Conservation (phyloP, 2,113 vertebrate species). For the Eleginops maclovinus region DNA sequence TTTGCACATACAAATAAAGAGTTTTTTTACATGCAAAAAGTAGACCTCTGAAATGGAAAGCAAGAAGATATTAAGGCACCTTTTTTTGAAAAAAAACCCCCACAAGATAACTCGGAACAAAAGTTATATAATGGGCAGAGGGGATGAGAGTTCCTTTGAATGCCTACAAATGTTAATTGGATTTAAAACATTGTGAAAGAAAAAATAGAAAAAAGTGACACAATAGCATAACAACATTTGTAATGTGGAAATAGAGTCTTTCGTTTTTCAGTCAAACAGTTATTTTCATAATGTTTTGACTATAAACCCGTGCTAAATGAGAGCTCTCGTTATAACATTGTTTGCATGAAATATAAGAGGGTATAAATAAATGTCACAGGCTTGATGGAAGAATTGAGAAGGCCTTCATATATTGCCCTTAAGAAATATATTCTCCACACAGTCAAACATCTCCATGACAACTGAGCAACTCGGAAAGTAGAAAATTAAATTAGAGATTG, state of each 20-base stretch:
- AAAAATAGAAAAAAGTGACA: not conserved
- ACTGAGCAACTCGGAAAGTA: conserved; percentile 5
- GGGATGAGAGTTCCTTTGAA: not conserved
- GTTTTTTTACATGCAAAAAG: not conserved
- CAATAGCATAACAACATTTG: not conserved
- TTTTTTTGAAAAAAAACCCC: not conserved
- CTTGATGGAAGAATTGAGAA: not conserved
- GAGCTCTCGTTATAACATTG: not conserved
- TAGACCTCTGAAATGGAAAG: not conserved
- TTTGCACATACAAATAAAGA: not conserved
- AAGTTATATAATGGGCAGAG: not conserved
- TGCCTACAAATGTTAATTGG: not conserved
- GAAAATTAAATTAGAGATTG: not conserved
- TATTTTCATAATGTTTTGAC: not conserved
- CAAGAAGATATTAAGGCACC: not conserved
- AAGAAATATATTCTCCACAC: not conserved
- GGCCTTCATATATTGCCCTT: not conserved
- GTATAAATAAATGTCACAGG: not conserved
- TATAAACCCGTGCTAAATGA: not conserved
- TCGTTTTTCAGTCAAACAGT: not conserved
- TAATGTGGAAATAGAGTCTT: not conserved
- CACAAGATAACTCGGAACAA: not conserved
- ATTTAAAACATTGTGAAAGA: not conserved
- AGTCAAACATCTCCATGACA: conserved; percentile 8
- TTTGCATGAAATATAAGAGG: not conserved